A percentile compares a stretch with the other conserved stretches of the same genome.
These are phyloP conservation scores for Muscina levida DNA, from an alignment of 2,888 invertebrate species.

Conservation along the genomic window DNA sequence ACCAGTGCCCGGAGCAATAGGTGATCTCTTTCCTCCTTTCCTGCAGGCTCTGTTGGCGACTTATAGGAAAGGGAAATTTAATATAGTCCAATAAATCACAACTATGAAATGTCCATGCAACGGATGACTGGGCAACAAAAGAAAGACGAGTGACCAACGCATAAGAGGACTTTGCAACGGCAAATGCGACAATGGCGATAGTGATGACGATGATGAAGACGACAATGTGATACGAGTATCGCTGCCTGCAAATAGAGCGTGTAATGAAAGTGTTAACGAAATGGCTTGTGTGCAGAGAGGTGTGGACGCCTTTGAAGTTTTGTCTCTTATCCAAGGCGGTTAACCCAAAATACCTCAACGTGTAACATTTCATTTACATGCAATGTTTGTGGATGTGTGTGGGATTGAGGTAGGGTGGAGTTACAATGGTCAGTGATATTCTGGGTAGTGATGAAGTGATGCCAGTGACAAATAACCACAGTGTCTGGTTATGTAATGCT, in stretches of 20 bases:
- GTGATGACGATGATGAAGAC: neutral
- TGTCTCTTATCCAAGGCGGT: constrained; percentile 46
- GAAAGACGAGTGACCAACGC: constrained; percentile 17
- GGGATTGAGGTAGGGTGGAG: too few relatives aligned
- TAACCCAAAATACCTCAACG: constrained; percentile 64
- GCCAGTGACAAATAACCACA: constrained; percentile 37
- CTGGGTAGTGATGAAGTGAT: neutral
- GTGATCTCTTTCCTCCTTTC: too few relatives aligned
- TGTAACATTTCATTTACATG: constrained; percentile 54
- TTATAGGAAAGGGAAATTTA: constrained; percentile 56
- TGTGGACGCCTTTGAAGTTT: constrained; percentile 34
- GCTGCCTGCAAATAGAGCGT: neutral
- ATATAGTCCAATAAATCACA: constrained; percentile 68
- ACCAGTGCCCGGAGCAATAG: too few relatives aligned
- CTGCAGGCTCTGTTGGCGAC: too few relatives aligned
- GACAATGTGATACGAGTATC: constrained; percentile 27
- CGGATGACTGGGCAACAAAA: constrained; percentile 52
- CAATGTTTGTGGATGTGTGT: too few relatives aligned
- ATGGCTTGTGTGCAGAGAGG: neutral
- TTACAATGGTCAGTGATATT: too few relatives aligned
- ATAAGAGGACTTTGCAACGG: constrained; percentile 29
- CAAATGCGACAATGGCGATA: constrained; percentile 26
- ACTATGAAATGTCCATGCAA: constrained; percentile 40
- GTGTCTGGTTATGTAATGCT: constrained; percentile 14
- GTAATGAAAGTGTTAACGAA: constrained; percentile 21